These are phyloP conservation scores for Chaetorhynchus papuensis DNA, from an alignment of 2,113 vertebrate genomes.

Conservation along the genomic window DNA sequence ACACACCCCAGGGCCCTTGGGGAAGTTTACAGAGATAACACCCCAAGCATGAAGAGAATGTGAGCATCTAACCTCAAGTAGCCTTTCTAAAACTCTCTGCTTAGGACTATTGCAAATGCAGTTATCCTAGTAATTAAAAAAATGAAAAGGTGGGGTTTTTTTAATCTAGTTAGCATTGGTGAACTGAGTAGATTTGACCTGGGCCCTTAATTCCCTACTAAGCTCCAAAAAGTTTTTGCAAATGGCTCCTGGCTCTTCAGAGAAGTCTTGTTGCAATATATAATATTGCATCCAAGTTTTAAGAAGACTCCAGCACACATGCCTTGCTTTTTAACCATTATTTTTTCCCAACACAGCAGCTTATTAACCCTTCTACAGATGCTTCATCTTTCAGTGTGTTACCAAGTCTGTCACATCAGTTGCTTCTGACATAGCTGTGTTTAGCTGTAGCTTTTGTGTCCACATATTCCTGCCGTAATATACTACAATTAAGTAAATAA, in stretches of 20 bases:
- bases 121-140: neutral
- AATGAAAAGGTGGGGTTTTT: neutral
- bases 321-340: neutral
- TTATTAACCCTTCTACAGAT: neutral
- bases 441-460: neutral
- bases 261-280: neutral
- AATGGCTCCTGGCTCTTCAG: neutral
- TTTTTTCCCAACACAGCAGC: neutral
- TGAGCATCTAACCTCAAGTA: neutral
- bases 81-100: neutral
- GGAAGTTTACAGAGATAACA: neutral
- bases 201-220: neutral
- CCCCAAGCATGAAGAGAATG: accelerated
- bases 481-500: neutral
- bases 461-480: neutral
- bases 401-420: neutral
- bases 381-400: neutral
- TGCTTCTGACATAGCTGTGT: neutral
- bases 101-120: neutral
- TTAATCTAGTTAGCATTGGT: neutral
- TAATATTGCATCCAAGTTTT: neutral
- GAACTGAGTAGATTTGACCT: neutral
- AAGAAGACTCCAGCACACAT: neutral
- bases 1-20: neutral
- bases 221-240: neutral